Conservation (phyloP, 2,888 invertebrate species). For the Steinernema scapterisci region DNA sequence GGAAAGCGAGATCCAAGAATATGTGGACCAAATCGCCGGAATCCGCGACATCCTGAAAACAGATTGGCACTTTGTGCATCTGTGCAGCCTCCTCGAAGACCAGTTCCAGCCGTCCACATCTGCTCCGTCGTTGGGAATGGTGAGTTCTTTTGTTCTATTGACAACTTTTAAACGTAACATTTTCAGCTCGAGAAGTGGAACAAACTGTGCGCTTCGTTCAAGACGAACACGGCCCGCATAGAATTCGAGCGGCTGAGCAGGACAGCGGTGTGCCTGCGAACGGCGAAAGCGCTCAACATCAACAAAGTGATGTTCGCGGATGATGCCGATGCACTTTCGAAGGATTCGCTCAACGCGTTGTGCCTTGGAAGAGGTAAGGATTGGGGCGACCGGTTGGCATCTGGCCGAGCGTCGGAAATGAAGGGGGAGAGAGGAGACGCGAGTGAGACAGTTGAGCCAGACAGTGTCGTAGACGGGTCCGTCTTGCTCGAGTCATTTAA, state of each 20-base stretch:
- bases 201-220: slow-evolving; percentile 39
- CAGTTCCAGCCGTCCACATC: slow-evolving; percentile 8
- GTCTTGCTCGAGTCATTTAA: too few relatives aligned
- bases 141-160: slow-evolving; percentile 4
- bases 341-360: slow-evolving; percentile 46
- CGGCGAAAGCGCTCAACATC: slow-evolving; percentile 35
- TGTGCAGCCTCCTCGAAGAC: slow-evolving; percentile 40
- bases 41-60: background rate
- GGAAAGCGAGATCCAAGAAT: background rate
- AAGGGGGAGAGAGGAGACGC: too few relatives aligned
- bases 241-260: slow-evolving; percentile 46
- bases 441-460: too few relatives aligned
- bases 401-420: too few relatives aligned
- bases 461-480: too few relatives aligned
- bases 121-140: slow-evolving; percentile 36
- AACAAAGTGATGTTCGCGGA: slow-evolving; percentile 48
- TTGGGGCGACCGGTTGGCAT: background rate
- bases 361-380: slow-evolving; percentile 54
- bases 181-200: background rate
- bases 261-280: slow-evolving; percentile 39
- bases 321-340: slow-evolving; percentile 48
- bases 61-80: slow-evolving; percentile 43
- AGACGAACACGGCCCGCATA: slow-evolving; percentile 39
- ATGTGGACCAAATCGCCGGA: background rate
- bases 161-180: background rate